Evolutionary conservation across 2,888 invertebrate genomes (phyloP).

Genomic region (Pterobdella sp.): DNA sequence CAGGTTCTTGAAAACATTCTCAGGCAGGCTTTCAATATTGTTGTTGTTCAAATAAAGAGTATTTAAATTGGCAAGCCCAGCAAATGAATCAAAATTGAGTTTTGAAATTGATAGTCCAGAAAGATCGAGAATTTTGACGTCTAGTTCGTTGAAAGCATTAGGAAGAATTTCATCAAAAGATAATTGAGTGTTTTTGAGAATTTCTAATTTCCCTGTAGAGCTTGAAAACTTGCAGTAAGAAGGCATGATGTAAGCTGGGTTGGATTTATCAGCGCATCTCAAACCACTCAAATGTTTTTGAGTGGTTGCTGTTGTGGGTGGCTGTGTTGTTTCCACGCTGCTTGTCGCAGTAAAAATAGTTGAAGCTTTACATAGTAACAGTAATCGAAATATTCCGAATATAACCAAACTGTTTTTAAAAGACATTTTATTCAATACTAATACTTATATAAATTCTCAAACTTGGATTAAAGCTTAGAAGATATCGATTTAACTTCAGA

Average conservation of each 20-base stretch:
- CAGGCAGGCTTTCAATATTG: not conserved
- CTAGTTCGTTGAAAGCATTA: conserved; percentile 10
- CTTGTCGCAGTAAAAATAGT: not conserved
- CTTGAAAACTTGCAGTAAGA: conserved; percentile 13
- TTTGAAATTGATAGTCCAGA: conserved; percentile 11
- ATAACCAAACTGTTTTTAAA: too few relatives aligned
- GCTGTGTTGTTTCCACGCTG: not conserved
- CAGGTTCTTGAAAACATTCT: not conserved
- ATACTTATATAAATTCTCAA: too few relatives aligned
- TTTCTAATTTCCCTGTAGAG: not conserved
- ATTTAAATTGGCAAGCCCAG: conserved; percentile 7
- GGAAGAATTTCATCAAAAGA: conserved; percentile 20
- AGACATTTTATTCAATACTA: too few relatives aligned
- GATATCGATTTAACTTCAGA: too few relatives aligned
- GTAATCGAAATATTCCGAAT: too few relatives aligned
- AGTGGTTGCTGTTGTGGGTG: not conserved
- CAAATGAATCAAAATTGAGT: not conserved
- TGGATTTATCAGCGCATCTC: conserved; percentile 18
- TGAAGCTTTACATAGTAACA: too few relatives aligned
- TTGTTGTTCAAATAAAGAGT: conserved; percentile 15
- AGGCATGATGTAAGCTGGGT: conserved; percentile 5
- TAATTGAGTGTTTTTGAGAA: not conserved
- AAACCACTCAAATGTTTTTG: not conserved
- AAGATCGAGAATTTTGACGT: conserved; percentile 10
- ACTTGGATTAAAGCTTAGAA: too few relatives aligned